A percentile compares a stretch with the other conserved stretches of the same genome.
Evolutionary conservation across 2,797 vertebrate genomes (phyloP).

Genomic region (Pelochelys cantorii): DNA sequence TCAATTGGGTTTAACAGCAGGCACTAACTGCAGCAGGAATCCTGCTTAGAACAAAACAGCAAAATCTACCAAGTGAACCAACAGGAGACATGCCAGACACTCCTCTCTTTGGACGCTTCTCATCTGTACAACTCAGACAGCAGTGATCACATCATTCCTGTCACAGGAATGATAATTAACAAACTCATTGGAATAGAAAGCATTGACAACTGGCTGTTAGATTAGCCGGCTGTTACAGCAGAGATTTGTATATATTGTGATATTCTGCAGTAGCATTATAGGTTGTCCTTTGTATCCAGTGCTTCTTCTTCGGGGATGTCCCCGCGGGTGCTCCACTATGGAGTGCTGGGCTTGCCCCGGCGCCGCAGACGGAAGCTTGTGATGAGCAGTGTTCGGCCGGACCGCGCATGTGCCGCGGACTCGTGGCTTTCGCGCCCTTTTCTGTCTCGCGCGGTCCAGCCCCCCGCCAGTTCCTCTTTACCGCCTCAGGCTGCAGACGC

Average conservation of each 20-base stretch:
- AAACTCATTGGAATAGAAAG: neutral
- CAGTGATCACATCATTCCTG: no score
- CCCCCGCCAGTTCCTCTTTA: no score
- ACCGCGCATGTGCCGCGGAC: no score
- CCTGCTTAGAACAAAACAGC: neutral
- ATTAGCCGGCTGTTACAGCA: neutral
- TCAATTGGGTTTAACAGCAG: neutral
- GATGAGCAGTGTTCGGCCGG: no score
- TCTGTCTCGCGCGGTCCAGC: no score
- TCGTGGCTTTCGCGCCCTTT: no score
- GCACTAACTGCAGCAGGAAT: neutral
- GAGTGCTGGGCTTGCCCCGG: no score
- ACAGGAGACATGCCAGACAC: neutral
- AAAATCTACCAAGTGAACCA: neutral
- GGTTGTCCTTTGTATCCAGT: neutral
- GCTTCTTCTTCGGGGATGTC: no score
- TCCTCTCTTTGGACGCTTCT: neutral
- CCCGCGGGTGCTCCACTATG: no score
- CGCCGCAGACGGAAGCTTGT: no score
- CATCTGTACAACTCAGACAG: neutral
- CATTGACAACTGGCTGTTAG: neutral
- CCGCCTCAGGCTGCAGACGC: no score
- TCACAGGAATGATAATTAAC: neutral
- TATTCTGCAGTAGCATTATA: neutral
- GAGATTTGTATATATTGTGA: accelerated